phyloP scores from a whole-genome alignment of 2,797 vertebrate genomes.

The Coracias cyanogaster region DNA sequence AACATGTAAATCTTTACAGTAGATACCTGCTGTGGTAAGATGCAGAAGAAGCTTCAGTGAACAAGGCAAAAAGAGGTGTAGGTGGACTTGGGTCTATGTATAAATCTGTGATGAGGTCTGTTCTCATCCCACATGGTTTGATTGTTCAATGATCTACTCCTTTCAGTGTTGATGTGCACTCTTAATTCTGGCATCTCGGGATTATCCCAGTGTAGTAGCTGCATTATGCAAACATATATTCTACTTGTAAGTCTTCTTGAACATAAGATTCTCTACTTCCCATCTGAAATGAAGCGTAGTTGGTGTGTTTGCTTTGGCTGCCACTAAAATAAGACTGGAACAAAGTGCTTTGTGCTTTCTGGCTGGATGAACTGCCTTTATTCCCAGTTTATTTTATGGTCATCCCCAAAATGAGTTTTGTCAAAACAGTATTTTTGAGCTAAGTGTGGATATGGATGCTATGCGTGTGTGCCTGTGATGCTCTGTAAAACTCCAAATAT shows the following conservation, averaged over 20 bases:
- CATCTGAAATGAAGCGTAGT: not conserved
- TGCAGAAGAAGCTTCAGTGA: not conserved
- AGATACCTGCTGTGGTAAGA: not conserved
- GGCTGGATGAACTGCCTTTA: not conserved
- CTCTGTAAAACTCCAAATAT: not conserved
- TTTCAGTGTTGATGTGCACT: not conserved
- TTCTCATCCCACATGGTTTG: not conserved
- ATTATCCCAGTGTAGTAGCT: not conserved
- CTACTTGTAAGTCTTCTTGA: not conserved
- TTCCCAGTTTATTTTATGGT: not conserved
- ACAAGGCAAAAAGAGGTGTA: not conserved
- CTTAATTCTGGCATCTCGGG: not conserved
- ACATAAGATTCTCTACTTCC: not conserved
- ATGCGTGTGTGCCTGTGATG: accelerated
- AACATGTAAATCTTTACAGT: not conserved
- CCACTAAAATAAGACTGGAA: not conserved
- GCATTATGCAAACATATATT: not conserved
- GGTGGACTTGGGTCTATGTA: not conserved
- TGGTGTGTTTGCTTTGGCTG: not conserved
- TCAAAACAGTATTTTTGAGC: not conserved
- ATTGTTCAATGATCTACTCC: not conserved
- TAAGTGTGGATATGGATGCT: not conserved
- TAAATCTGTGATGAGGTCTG: not conserved
- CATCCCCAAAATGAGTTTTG: not conserved
- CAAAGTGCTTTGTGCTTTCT: not conserved